Base-by-base conservation (phyloP, 1,140 invertebrate genomes). In the Drepana arcuata region DNA sequence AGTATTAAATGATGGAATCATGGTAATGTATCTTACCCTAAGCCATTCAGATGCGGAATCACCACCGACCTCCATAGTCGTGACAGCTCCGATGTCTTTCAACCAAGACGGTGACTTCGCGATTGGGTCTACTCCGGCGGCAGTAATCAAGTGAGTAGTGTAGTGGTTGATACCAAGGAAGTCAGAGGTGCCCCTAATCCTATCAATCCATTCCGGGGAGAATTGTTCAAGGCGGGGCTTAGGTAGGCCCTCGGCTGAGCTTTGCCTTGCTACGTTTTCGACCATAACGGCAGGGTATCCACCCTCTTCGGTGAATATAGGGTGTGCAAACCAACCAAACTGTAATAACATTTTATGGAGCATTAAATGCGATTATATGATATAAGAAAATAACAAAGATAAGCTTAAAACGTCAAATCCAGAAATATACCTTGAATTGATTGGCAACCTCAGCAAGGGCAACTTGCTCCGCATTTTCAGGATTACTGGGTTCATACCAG, bases 321-420 rank as follows among this genome's bases (percentile, higher is more conserved):
- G 88, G 65, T 89, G 74, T 0, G 85, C 78, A 27, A 85, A 84
- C 87, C 87, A 88, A 6, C 88, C 89, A 51, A 82, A 86, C 86
- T 85, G 42, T 29, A 69, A 66, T 25, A 21, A 59, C 7, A 13
- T 7, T 34, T 25, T 28, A 13, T 31, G 0, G 16, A 31, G 1
- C 12, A 5, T 31, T 14, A 31, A 34, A 18, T 9, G 31, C 21
- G 7, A 26, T 11, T 25, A 5, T 21, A 28, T 15, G 28, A 26
- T 21, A 28, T 18, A 39, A 4, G 10, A 10, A 5, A 16, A 31
- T 6, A 28, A 15, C 24, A 16, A 13, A 2, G n/a, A n/a, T n/a
- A n/a, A n/a, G n/a, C n/a, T n/a, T n/a, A n/a, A n/a, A n/a, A n/a
- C n/a, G n/a, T n/a, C n/a, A n/a, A n/a, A n/a, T n/a, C n/a, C n/a